phyloP scores from a whole-genome alignment of 1,140 invertebrate species.

The Drosophila azteca region DNA sequence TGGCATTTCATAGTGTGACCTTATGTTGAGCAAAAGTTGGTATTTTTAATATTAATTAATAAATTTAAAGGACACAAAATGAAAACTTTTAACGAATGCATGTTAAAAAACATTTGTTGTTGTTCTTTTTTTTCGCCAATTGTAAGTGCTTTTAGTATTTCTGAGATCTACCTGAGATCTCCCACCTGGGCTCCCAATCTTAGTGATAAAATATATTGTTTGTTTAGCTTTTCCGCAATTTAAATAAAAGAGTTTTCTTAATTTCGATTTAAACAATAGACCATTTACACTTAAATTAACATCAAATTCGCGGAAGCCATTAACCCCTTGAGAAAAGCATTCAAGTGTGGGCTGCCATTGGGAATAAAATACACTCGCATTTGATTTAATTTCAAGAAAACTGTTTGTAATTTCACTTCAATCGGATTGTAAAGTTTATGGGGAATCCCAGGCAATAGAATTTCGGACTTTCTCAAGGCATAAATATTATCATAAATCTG shows the following conservation, averaged over 20 bases:
- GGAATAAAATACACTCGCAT: constrained; percentile 31
- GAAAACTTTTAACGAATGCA: no score
- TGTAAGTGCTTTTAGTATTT: no score
- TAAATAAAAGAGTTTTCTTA: constrained; percentile 2
- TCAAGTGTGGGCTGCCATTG: constrained; percentile 1
- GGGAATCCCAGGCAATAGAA: constrained; percentile 43
- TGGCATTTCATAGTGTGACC: no score
- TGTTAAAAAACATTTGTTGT: no score
- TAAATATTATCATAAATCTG: constrained; percentile 65
- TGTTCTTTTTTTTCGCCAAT: no score
- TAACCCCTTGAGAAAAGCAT: constrained; percentile 9
- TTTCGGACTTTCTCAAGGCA: constrained; percentile 53
- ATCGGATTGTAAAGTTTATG: constrained; percentile 61
- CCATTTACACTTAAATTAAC: constrained; percentile 22
- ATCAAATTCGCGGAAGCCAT: constrained; percentile 16
- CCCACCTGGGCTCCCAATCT: no score
- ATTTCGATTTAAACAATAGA: constrained; percentile 7
- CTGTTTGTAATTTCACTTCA: constrained; percentile 56
- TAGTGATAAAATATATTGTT: no score
- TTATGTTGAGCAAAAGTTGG: no score
- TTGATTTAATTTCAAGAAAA: constrained; percentile 15
- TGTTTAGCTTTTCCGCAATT: not conserved
- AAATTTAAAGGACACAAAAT: no score
- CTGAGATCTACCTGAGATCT: not conserved
- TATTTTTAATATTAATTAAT: no score